Percentiles rank a stretch among this genome's conserved stretches.
Evolutionary conservation across 2,797 vertebrate species (phyloP).

Genomic region (Neosalanx taihuensis): DNA sequence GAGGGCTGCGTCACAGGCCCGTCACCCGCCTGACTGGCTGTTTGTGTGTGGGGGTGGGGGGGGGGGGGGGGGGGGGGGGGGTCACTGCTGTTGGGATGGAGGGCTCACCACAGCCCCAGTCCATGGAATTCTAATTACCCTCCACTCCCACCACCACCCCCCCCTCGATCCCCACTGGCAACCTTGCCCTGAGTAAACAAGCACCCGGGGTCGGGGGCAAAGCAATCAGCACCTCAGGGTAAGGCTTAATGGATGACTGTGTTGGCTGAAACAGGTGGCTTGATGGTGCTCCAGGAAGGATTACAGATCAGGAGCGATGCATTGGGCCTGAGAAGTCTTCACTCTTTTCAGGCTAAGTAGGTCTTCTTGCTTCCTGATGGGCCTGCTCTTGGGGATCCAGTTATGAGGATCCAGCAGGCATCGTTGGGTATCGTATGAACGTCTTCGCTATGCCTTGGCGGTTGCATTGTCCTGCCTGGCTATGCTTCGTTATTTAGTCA

Average conservation of each 20-base stretch:
- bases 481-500: too few species aligned
- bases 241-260: slow-evolving; percentile 64
- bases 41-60: slow-evolving; percentile 63
- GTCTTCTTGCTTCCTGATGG: too few species aligned
- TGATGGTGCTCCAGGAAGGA: slow-evolving; percentile 42
- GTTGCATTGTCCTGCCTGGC: too few species aligned
- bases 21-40: slow-evolving; percentile 62
- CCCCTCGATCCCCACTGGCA: slow-evolving; percentile 51
- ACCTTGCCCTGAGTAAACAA: slow-evolving; percentile 72
- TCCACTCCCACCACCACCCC: slow-evolving; percentile 14
- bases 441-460: too few species aligned
- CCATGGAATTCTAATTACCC: slow-evolving; percentile 68
- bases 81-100: background rate
- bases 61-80: slow-evolving; percentile 35
- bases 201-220: slow-evolving; percentile 71
- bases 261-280: slow-evolving; percentile 69
- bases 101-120: slow-evolving; percentile 53
- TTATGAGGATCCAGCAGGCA: too few species aligned
- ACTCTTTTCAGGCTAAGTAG: too few species aligned
- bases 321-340: background rate
- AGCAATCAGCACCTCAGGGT: slow-evolving; percentile 68
- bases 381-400: too few species aligned
- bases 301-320: slow-evolving; percentile 16
- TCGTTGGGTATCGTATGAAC: too few species aligned
- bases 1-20: slow-evolving; percentile 61